Base-by-base conservation (phyloP, 2,888 invertebrate genomes). In the Scaptodrosophila latifasciaeformis region DNA sequence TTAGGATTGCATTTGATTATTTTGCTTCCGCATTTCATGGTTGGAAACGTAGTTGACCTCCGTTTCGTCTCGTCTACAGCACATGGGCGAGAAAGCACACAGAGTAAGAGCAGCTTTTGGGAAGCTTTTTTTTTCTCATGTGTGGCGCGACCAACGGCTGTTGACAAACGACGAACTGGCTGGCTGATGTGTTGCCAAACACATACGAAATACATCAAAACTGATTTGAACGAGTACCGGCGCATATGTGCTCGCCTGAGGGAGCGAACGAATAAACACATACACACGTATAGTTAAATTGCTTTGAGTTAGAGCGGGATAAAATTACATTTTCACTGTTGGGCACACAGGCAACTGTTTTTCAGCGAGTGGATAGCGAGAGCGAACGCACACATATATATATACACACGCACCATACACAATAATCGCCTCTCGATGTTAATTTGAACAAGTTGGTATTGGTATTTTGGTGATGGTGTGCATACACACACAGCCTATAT, bases 1-100 rank as follows among this genome's bases (percentile, higher is more conserved):
- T 6, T 6, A 27, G 5, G 5, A 27, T 27, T 27, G 27, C 27
- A 27, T 27, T 27, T 27, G 9, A 27, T 52, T 42, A 54, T 49
- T 69, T 77, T 63, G 60, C 74, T 76, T 77, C 70, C 77, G 74
- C 74, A 59, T 77, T 64, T 46, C 58, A 51, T 52, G 49, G 40
- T 54, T 42, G 42, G 49, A 35, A 45, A 34, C 17, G 49, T 34
- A 13, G 13, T 63, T 60, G n/a, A n/a, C 46, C 54, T 46, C 27
- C 51, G 27, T 27, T 27, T 5, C 27, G 27, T 6, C 5, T 27
- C 27, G 5, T 27, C 27, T 27, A n/a, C n/a, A n/a, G n/a, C n/a
- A n/a, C 27, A 9, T 27, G 5, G 27, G 5, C 27, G 54, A 67
- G 48, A 52, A 52, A 47, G 54, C 43, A 56, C 24, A 39, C 35